Base-by-base conservation (phyloP, 2,113 vertebrate genomes). In the Tyrannus savana region DNA sequence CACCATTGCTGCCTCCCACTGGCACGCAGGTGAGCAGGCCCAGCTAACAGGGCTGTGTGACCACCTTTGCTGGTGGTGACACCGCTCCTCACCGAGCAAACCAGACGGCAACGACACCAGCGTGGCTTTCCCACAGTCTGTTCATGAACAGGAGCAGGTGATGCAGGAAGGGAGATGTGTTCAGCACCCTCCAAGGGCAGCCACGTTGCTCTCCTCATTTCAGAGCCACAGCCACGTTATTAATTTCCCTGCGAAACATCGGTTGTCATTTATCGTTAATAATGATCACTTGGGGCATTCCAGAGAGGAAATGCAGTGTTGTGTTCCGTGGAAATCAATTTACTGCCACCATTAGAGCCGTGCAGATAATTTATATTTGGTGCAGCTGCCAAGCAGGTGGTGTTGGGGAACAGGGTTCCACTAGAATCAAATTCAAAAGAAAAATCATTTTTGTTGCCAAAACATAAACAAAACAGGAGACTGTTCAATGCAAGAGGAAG, bases 161-260 rank as follows among this genome's bases (percentile, higher is more conserved):
- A 76, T 28, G 44, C 1, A 0, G 72, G 17, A 35, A 69, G 37
- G 22, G 44, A 49, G 53, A 52, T 25, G 56, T 55, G 23, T 3
- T 90, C 56, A 24, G 72, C 2, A 28, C n/a, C 75, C 79, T 95
- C 88, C 79, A 90, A 88, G 88, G 82, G 64, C 75, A 86, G 37
- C 85, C 90, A 71, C 33, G 5, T 28, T 86, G 79, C 63, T 83
- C 53, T 53, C 76, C 67, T 78, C 59, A 62, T 84, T 90, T 77
- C 68, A 77, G 25, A 89, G 35, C 42, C 53, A 67, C 52, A 44
- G 9, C 22, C 27, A 74, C 74, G 72, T 55, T 84, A 84, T 68
- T 93, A 49, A 97, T 91, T 87, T 68, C 47, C 41, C 82, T 58
- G 39, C 23, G 81, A 86, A 84, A 86, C 55, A 84, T 31, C 88